Evolutionary conservation across 2,797 vertebrate genomes (phyloP).

Genomic region (Coregonus ussuriensis): DNA sequence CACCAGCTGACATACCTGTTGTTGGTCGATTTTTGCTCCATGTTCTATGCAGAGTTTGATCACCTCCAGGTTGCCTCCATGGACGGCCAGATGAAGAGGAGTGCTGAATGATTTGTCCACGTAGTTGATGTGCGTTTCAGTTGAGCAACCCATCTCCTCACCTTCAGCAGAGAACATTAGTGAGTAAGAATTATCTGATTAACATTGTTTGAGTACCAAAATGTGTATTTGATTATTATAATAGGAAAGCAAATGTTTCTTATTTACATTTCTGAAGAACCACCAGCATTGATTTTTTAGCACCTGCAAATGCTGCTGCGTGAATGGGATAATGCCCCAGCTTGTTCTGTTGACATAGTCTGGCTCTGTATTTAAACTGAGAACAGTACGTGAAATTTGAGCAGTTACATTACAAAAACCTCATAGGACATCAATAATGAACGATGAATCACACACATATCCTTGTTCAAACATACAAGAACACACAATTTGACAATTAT

Average conservation of each 20-base stretch:
- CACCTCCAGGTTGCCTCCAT: constrained; percentile 82
- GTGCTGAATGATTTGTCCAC: constrained; percentile 80
- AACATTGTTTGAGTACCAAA: neutral
- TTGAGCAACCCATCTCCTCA: constrained; percentile 72
- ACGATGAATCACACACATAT: neutral
- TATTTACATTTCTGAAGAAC: constrained; percentile 72
- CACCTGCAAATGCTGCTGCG: constrained; percentile 82
- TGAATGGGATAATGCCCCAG: constrained; percentile 81
- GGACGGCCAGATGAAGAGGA: constrained; percentile 84
- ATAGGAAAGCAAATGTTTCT: neutral
- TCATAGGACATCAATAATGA: neutral
- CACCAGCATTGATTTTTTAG: constrained; percentile 81
- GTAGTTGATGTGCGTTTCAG: constrained; percentile 79
- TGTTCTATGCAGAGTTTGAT: constrained; percentile 84
- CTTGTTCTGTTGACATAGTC: constrained; percentile 79
- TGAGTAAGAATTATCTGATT: neutral
- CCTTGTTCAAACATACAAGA: neutral
- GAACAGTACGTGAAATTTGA: constrained; percentile 12
- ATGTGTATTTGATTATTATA: neutral
- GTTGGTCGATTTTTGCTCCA: constrained; percentile 81
- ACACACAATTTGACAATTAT: neutral
- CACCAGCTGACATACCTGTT: constrained; percentile 70
- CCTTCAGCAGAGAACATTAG: constrained; percentile 58
- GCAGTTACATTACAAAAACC: neutral
- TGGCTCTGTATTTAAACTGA: constrained; percentile 78